These are phyloP conservation scores for Protonibea diacanthus DNA, from an alignment of 2,797 vertebrate species.

Conservation along the genomic window DNA sequence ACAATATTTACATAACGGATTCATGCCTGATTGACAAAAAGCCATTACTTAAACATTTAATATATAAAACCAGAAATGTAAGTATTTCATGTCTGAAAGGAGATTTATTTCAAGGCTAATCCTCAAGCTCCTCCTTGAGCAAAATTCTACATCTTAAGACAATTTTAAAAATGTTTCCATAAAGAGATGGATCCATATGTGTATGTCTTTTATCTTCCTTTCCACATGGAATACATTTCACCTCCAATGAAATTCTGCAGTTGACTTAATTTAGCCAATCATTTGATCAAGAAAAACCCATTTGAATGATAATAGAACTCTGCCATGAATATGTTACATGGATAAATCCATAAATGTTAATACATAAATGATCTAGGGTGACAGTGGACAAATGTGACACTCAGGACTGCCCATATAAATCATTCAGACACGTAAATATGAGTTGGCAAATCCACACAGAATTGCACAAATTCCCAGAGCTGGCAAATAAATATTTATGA, in stretches of 20 bases:
- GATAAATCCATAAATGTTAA: slow-evolving; percentile 74
- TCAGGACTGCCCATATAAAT: slow-evolving; percentile 81
- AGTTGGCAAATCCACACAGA: slow-evolving; percentile 84
- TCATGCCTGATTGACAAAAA: slow-evolving; percentile 2
- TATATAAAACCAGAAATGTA: background rate
- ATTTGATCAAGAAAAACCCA: slow-evolving; percentile 60
- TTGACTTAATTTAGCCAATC: slow-evolving; percentile 70
- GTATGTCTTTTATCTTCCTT: background rate
- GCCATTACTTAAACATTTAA: background rate
- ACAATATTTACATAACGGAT: background rate
- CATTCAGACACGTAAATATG: slow-evolving; percentile 88
- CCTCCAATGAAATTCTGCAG: slow-evolving; percentile 36
- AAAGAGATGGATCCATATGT: background rate
- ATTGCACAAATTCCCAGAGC: slow-evolving; percentile 83
- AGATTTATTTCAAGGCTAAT: background rate
- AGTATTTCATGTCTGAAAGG: background rate
- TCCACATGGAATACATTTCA: slow-evolving; percentile 37
- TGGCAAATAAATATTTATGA: slow-evolving; percentile 90
- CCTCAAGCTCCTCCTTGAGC: background rate
- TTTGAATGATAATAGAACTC: slow-evolving; percentile 64
- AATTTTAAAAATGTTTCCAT: slow-evolving; percentile 12
- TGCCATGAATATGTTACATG: slow-evolving; percentile 65
- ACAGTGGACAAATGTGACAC: slow-evolving; percentile 85
- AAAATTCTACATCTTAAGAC: background rate
- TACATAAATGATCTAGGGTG: slow-evolving; percentile 81